Base-by-base conservation (phyloP, 2,797 vertebrate genomes). In the Anguilla pacifica region DNA sequence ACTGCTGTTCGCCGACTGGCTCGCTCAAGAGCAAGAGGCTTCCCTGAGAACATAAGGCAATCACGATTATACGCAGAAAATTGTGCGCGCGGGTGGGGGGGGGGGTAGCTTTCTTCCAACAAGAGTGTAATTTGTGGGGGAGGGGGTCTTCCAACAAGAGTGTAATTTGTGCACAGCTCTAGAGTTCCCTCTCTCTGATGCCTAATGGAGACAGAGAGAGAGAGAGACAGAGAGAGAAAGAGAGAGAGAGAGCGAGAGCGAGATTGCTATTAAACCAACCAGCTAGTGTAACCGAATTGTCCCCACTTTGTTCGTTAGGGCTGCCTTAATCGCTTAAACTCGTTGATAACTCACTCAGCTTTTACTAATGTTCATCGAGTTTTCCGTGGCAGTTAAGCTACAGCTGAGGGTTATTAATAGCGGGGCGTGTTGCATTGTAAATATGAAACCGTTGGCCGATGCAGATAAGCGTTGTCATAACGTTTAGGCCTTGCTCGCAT, bases 381-480 rank as follows among this genome's bases (percentile, higher is more conserved):
- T 49, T 70, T 43, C 19, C 6, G 74, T 77, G 83, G 2, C 11
- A 28, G 49, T 77, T 43, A 87, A 81, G 77, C 35, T 2, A 87
- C 28, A 74, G 17, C 25, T 22, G 43, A 55, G 35, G n/a, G 67
- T 70, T 72, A 19, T 77, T 74, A 55, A 74, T 72, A 43, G 35
- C 19, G 6, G 11, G 3, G 61, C n/a, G 46, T 31, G 13, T 84
- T 59, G 19, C 43, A 35, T 55, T 64, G 51, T 84, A 83, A 11
- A 72, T 51, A 72, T 25, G 28, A 19, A 67, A 55, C 51, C 67
- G 51, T 84, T 28, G n/a, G 77, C 43, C 39, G 67, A 53, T 79
- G n/a, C 55, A 82, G 46, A 82, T 13, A 31, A 88, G n/a, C 17
- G 25, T 35, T 28, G 9, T n/a, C 55, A 57, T 85, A 51, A 88